Evolutionary conservation across 1,140 invertebrate genomes (phyloP).

Genomic region (Tigriopus japonicus): DNA sequence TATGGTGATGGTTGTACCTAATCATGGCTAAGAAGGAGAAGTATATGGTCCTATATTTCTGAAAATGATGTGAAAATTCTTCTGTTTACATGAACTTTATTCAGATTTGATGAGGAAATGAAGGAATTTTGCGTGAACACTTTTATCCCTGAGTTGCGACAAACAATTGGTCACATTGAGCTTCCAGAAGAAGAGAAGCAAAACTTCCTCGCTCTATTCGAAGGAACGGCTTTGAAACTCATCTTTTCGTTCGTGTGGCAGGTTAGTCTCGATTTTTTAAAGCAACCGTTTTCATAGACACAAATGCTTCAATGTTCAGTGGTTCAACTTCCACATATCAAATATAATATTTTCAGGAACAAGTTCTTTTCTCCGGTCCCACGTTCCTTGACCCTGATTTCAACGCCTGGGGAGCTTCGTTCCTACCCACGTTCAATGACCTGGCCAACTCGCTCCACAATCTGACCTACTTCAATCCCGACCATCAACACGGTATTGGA

Average conservation of each 20-base stretch:
- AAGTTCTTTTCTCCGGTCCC: constrained; percentile 1
- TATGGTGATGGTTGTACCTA: no score
- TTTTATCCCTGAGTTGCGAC: background rate
- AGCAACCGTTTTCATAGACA: no score
- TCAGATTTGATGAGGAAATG: background rate
- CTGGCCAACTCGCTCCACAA: background rate
- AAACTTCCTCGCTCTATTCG: background rate
- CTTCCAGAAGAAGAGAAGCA: background rate
- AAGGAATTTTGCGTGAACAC: background rate
- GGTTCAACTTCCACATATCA: no score
- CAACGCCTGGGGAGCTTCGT: background rate
- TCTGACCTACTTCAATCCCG: constrained; percentile 3
- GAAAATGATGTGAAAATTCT: no score
- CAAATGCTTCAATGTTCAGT: no score
- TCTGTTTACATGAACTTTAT: no score
- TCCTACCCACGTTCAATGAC: constrained; percentile 4
- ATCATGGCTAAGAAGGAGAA: no score
- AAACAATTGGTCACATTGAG: background rate
- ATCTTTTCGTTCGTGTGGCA: constrained; percentile 4
- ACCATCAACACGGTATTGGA: constrained; percentile 2
- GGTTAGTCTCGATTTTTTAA: background rate
- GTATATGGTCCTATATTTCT: no score
- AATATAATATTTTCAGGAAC: constrained; percentile 9
- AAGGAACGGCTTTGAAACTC: background rate
- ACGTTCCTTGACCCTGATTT: constrained; percentile 4